Evolutionary conservation across 1,140 invertebrate genomes (phyloP).

Genomic region (Brachionus rotundiformis): DNA sequence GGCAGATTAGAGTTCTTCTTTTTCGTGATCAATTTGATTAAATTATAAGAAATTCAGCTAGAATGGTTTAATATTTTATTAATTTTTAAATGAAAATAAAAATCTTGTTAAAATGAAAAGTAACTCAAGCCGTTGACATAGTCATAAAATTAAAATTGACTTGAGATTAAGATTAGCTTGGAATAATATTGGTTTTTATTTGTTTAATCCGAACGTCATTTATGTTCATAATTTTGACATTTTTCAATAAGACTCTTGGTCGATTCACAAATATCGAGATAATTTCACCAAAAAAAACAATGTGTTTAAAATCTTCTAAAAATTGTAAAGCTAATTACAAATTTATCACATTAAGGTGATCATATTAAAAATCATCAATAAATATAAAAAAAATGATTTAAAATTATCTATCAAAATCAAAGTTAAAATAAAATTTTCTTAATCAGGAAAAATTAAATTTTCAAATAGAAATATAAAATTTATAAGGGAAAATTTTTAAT

Average conservation of each 20-base stretch:
- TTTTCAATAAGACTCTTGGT: neutral
- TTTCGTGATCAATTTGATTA: constrained; percentile 11
- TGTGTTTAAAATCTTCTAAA: too few relatives aligned
- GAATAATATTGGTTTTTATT: neutral
- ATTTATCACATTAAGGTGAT: too few relatives aligned
- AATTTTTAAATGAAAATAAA: neutral
- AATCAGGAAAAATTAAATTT: too few relatives aligned
- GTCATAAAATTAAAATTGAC: constrained; percentile 14
- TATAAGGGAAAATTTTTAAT: too few relatives aligned
- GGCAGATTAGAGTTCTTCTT: neutral
- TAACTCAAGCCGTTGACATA: constrained; percentile 37
- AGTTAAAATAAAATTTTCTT: too few relatives aligned
- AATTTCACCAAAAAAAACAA: too few relatives aligned
- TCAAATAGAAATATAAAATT: too few relatives aligned
- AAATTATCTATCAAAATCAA: too few relatives aligned
- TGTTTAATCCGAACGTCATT: neutral
- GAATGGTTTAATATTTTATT: constrained; percentile 42
- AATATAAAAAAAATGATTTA: too few relatives aligned
- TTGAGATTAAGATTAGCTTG: neutral
- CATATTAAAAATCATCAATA: too few relatives aligned
- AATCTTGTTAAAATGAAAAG: constrained; percentile 23
- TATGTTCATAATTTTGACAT: neutral
- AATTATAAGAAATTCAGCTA: neutral
- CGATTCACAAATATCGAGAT: too few relatives aligned
- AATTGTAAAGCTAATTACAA: too few relatives aligned